Evolutionary conservation across 2,888 invertebrate species (phyloP).

Genomic region (Chironomus tentans): DNA sequence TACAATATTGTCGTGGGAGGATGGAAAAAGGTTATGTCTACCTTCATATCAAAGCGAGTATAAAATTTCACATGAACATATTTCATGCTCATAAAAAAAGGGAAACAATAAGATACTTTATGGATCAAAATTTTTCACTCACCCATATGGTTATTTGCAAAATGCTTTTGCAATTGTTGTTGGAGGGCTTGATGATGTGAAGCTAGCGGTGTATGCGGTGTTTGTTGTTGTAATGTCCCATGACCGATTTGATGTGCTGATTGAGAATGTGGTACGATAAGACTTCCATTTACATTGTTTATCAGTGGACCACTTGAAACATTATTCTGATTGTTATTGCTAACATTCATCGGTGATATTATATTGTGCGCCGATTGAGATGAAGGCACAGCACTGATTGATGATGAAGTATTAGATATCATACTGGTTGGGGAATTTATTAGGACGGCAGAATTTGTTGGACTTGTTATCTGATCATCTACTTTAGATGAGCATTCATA

Average conservation of each 20-base stretch:
- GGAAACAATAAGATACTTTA: too few relatives aligned
- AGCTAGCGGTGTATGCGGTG: constrained; percentile 43
- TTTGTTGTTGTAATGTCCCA: constrained; percentile 27
- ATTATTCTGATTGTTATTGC: constrained; percentile 43
- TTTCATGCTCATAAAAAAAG: too few relatives aligned
- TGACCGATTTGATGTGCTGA: constrained; percentile 38
- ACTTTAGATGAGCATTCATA: too few relatives aligned
- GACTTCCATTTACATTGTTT: constrained; percentile 30
- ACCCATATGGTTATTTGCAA: constrained; percentile 44
- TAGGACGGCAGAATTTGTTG: constrained; percentile 38
- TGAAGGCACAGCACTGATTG: constrained; percentile 34
- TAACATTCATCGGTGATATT: constrained; percentile 36
- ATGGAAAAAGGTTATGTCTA: too few relatives aligned
- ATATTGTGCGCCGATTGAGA: constrained; percentile 41
- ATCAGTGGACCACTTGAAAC: not conserved
- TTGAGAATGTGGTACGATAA: constrained; percentile 40
- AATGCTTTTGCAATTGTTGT: constrained; percentile 52
- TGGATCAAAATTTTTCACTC: constrained; percentile 31
- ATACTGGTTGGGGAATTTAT: constrained; percentile 33
- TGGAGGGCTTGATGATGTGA: constrained; percentile 55
- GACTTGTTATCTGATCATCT: constrained; percentile 32
- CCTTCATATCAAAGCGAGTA: too few relatives aligned
- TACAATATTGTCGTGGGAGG: too few relatives aligned
- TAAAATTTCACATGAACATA: too few relatives aligned
- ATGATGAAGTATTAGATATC: constrained; percentile 31